These are phyloP conservation scores for Mugil cephalus DNA, from an alignment of 2,113 vertebrate genomes.

Conservation along the genomic window DNA sequence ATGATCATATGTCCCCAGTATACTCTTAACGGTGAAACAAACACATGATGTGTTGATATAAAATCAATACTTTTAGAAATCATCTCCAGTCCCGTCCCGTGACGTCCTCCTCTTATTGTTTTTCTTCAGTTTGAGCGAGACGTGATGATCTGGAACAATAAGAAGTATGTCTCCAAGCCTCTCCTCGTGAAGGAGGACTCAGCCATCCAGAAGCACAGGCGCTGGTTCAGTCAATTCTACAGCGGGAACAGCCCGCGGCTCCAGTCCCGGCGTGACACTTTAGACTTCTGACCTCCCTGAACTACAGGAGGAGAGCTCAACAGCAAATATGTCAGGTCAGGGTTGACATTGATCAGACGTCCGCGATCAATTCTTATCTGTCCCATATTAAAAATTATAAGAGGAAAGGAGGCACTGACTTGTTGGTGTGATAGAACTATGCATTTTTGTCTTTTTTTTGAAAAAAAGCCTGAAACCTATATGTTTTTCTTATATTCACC, in stretches of 20 bases:
- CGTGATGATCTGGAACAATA: constrained; percentile 91
- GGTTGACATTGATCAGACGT: constrained; percentile 8
- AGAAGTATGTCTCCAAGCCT: constrained; percentile 85
- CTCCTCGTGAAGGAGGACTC: constrained; percentile 87
- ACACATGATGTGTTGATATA: background rate
- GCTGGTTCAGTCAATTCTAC: constrained; percentile 90
- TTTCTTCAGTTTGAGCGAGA: constrained; percentile 86
- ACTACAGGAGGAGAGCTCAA: constrained; percentile 7
- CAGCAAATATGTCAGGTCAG: constrained; percentile 21
- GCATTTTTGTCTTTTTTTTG: no score
- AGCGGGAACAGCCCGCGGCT: constrained; percentile 82
- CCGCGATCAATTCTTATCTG: background rate
- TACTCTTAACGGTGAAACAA: background rate
- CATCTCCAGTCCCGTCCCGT: background rate
- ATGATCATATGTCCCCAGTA: no score
- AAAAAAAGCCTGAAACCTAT: background rate
- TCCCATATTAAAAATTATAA: background rate
- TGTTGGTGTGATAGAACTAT: background rate
- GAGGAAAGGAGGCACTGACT: background rate
- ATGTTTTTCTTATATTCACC: no score
- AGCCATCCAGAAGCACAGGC: constrained; percentile 84
- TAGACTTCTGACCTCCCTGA: constrained; percentile 84
- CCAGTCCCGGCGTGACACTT: constrained; percentile 61
- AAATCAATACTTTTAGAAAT: no score
- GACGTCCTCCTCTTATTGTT: constrained; percentile 1